Conservation (phyloP, 2,888 invertebrate species). For the Diaphora mendica region DNA sequence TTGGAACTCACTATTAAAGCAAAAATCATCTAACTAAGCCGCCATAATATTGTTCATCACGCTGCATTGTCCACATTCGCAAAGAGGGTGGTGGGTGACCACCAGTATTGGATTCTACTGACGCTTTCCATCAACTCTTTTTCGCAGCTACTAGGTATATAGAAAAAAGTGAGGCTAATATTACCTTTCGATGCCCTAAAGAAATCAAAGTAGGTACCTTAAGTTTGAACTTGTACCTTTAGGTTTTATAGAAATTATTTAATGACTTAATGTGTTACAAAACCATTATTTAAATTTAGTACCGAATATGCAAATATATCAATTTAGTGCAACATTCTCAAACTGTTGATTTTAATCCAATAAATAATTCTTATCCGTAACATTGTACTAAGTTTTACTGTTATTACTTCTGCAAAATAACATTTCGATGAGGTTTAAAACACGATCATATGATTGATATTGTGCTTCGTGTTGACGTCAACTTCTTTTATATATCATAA, state of each 20-base stretch:
- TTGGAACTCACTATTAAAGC: no score
- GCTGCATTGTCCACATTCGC: no score
- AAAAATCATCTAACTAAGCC: no score
- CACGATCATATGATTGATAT: constrained; percentile 9
- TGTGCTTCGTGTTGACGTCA: constrained; percentile 6
- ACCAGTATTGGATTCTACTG: no score
- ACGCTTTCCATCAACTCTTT: no score
- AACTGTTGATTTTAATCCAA: constrained; percentile 2
- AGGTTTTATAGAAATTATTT: neutral
- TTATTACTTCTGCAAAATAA: constrained; percentile 16
- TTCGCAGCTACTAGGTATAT: no score
- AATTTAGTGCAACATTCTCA: neutral
- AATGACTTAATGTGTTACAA: neutral
- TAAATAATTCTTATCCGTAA: constrained; percentile 9
- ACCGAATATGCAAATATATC: neutral
- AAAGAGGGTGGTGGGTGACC: no score
- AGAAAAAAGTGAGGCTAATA: no score
- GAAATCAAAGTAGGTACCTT: no score
- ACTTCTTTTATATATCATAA: neutral
- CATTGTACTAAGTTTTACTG: constrained; percentile 10
- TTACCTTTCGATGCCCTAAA: no score
- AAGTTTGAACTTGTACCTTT: no score
- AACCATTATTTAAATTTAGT: neutral
- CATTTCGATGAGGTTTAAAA: constrained; percentile 20
- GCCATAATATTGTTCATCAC: no score